Base-by-base conservation (phyloP, 2,888 invertebrate genomes). In the Agrochola lota region DNA sequence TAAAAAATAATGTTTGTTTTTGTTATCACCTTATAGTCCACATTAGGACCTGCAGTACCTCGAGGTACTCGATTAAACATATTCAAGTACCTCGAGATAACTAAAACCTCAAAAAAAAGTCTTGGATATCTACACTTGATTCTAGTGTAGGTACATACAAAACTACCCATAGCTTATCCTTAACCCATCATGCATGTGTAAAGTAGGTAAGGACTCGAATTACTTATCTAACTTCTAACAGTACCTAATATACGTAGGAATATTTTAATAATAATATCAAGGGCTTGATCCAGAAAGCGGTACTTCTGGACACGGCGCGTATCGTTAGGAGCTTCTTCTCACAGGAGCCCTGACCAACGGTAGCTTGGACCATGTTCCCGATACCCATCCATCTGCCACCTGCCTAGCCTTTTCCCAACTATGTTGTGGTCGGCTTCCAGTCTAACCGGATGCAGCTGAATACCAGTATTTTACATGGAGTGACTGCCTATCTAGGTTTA, bases 1-100 rank as follows among this genome's bases (percentile, higher is more conserved):
- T 71, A 80, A 88, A 85, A 78, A 71, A 30, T 52, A 23, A 49
- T n/a, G 0, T 40, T 52, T 68, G 35, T 81, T 77, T 77, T 68
- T 57, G 12, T 77, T 60, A 20, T 26, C 8, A 12, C 49, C 49
- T 5, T 17, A 11, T 9, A 60, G 17, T 59, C 3, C 7, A 67
- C 23, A 23, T 23, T 55, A 9, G 0, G 49, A 52, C 11, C 20
- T 40, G 12, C 20, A 35, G 35, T 35, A 35, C 35, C 35, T 35
- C 5, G 35, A 35, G 35, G 35, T 35, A 35, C 5, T 3, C 4
- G 35, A 35, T 4, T 57, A 8, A 20, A 0, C 12, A 46, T 26
- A 1, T 26, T 67, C 6, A 43, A n/a, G 20, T 1, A 30, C 23
- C 30, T 30, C 23, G 20, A 49, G 20, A 12, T 49, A 30, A 2